Evolutionary conservation across 2,113 vertebrate genomes (phyloP).

Genomic region (Condylura cristata): DNA sequence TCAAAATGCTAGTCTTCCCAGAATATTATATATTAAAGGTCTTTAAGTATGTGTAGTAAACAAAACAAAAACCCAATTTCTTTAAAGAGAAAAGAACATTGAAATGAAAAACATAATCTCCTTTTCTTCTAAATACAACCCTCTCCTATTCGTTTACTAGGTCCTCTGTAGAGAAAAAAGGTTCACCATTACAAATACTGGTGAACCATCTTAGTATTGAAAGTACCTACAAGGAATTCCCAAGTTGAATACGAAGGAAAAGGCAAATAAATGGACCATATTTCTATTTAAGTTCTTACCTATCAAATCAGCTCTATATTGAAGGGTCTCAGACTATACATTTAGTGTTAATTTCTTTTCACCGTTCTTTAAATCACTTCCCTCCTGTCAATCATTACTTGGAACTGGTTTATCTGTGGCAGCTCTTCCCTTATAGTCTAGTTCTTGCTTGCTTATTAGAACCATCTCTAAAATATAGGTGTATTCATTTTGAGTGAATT

Average conservation of each 20-base stretch:
- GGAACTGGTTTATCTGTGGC: not conserved
- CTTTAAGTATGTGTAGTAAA: not conserved
- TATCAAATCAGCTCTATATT: not conserved
- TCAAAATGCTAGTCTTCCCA: not conserved
- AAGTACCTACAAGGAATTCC: not conserved
- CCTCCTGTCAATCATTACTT: not conserved
- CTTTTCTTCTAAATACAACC: not conserved
- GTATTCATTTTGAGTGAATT: not conserved
- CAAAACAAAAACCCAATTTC: not conserved
- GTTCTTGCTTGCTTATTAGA: not conserved
- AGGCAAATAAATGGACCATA: not conserved
- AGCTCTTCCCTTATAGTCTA: not conserved
- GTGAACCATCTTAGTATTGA: not conserved
- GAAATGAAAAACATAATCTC: not conserved
- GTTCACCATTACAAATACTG: not conserved
- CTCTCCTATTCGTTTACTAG: not conserved
- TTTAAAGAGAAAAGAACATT: conserved; percentile 9
- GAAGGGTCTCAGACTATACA: not conserved
- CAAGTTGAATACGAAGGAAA: not conserved
- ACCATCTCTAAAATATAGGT: not conserved
- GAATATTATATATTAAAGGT: not conserved
- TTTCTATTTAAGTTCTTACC: not conserved
- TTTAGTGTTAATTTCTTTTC: conserved; percentile 27
- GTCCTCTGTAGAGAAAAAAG: not conserved
- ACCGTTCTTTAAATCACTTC: not conserved